Conservation (phyloP, 2,113 vertebrate species). For the Limnothrissa miodon region DNA sequence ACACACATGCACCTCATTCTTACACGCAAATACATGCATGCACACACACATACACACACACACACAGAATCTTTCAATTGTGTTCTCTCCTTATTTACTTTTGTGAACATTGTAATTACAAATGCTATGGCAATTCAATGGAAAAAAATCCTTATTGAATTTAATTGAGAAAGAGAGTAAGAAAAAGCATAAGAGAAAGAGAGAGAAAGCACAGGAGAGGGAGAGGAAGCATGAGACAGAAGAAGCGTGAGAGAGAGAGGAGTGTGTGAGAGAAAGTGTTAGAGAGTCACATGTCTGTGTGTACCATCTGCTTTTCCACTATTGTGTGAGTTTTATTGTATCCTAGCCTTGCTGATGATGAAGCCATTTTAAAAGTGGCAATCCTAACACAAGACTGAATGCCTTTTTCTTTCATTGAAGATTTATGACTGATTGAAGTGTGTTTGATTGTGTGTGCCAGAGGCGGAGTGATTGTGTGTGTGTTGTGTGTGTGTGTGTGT, state of each 20-base stretch:
- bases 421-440: slow-evolving; percentile 15
- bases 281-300: neutral
- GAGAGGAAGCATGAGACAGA: too few species aligned
- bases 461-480: neutral
- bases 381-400: neutral
- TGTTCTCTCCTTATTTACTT: too few species aligned
- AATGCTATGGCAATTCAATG: too few species aligned
- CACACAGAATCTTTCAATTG: too few species aligned
- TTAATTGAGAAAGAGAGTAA: too few species aligned
- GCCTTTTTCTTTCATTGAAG: neutral
- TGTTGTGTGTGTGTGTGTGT: neutral
- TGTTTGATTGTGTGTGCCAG: slow-evolving; percentile 19
- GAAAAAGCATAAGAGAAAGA: too few species aligned
- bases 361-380: neutral
- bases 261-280: neutral
- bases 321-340: neutral
- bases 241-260: neutral
- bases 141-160: too few species aligned
- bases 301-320: neutral
- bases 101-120: too few species aligned
- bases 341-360: neutral
- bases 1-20: too few species aligned
- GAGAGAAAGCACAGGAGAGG: neutral
- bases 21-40: too few species aligned
- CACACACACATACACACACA: too few species aligned